Conservation (phyloP, 2,888 invertebrate species). For the Doris montereyensis region DNA sequence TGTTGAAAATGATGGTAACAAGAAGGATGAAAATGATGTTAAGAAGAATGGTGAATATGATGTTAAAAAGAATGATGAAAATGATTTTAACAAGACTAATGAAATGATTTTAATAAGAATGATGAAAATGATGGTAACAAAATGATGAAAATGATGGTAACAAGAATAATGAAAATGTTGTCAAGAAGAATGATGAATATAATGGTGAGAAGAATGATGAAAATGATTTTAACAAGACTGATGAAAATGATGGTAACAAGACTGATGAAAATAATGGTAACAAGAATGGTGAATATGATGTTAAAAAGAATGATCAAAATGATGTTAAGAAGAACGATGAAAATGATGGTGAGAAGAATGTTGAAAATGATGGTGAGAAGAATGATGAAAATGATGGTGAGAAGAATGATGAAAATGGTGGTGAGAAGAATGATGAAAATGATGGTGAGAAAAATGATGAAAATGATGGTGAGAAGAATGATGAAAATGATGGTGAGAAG, state of each 20-base stretch:
- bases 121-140: neutral
- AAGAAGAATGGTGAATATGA: neutral
- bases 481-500: too few relatives aligned
- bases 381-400: too few relatives aligned
- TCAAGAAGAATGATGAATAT: neutral
- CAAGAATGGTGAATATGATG: neutral
- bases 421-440: too few relatives aligned
- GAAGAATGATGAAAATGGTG: too few relatives aligned
- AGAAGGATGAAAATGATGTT: too few relatives aligned
- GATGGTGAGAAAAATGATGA: too few relatives aligned
- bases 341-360: too few relatives aligned
- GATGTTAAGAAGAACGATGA: too few relatives aligned
- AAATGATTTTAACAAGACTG: neutral
- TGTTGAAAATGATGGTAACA: too few relatives aligned
- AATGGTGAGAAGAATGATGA: neutral
- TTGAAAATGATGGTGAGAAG: too few relatives aligned
- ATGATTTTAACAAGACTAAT: neutral
- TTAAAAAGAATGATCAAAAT: neutral
- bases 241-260: neutral
- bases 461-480: too few relatives aligned
- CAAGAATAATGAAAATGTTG: neutral
- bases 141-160: neutral
- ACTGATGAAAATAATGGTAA: neutral
- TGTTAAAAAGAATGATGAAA: neutral
- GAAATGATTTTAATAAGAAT: neutral